Conservation (phyloP, 2,888 invertebrate genomes). For the Ichneumon xanthorius region DNA sequence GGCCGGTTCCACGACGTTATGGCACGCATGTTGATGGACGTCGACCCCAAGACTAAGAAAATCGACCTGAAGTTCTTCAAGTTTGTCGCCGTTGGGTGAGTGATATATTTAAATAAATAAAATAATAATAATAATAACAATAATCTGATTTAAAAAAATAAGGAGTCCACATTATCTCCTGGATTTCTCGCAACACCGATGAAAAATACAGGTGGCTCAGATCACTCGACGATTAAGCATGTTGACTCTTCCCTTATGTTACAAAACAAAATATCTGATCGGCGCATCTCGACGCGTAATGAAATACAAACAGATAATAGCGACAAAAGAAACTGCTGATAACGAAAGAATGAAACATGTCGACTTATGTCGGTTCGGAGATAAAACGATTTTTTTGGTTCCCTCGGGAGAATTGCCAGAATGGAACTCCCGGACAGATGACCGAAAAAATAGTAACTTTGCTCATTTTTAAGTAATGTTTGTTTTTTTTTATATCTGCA, state of each 20-base stretch:
- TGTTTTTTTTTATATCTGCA: conserved; percentile 49
- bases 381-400: background rate
- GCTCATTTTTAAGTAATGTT: background rate
- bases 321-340: background rate
- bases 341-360: background rate
- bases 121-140: background rate
- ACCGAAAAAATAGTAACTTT: background rate
- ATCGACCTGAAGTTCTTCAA: conserved; percentile 67
- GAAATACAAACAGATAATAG: background rate
- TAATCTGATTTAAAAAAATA: too few relatives aligned
- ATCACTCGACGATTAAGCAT: background rate
- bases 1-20: conserved; percentile 66
- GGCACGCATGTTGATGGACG: conserved; percentile 50
- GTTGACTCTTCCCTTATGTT: background rate
- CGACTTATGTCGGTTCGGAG: background rate
- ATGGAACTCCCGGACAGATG: too few relatives aligned
- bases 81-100: conserved; percentile 72
- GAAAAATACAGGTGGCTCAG: background rate
- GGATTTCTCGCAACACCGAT: background rate
- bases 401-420: too few relatives aligned
- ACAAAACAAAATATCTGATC: background rate
- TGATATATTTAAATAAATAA: conserved; percentile 21
- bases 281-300: background rate
- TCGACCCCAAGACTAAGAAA: conserved; percentile 66
- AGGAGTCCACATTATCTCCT: background rate